Base-by-base conservation (phyloP, 2,888 invertebrate species). In the Ochropacha duplaris region DNA sequence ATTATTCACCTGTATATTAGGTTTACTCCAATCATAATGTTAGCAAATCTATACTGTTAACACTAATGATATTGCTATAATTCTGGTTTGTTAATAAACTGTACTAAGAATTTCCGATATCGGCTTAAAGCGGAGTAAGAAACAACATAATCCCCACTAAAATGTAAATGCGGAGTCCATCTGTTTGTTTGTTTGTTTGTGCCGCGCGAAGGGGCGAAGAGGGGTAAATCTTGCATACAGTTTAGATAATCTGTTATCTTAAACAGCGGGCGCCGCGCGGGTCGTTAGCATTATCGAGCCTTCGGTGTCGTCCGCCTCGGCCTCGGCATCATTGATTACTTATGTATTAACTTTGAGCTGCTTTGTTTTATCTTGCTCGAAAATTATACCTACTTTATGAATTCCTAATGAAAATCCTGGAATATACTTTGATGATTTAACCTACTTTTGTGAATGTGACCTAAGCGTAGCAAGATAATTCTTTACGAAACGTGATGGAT, bases 161-260 rank as follows among this genome's bases (percentile, higher is more conserved):
- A 71, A 71, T 65, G 68, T 64, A 63, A 70, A 71, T 71, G 58
- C 52, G 49, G 54, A 62, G 66, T 64, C 67, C 57, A 55, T 65
- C 62, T 66, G 68, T 65, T 64, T 66, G 63, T 62, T 44, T 39
- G 19, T 28, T 28, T 31, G 31, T 34, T 34, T 52, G 19, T 52
- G 34, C 19, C 19, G 39, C 12, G 39, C n/a, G 16, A 39, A 14
- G 36, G 36, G 28, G 16, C 31, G 31, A 1, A 22, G 22, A 12
- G 28, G 52, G 22, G 34, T 52, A 52, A 52, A 52, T 52, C 52
- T 34, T 34, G 34, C 34, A 31, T 52, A 52, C 34, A 34, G 52
- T 52, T 52, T 52, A 52, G 51, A 34, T 34, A 52, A 31, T 52
- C 52, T 19, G n/a, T 6, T 22, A 22, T 31, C 52, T 52, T 31